Percentiles rank a stretch among this genome's conserved stretches.
Evolutionary conservation across 1,140 invertebrate species (phyloP).

Genomic region (Metaphire vulgaris): DNA sequence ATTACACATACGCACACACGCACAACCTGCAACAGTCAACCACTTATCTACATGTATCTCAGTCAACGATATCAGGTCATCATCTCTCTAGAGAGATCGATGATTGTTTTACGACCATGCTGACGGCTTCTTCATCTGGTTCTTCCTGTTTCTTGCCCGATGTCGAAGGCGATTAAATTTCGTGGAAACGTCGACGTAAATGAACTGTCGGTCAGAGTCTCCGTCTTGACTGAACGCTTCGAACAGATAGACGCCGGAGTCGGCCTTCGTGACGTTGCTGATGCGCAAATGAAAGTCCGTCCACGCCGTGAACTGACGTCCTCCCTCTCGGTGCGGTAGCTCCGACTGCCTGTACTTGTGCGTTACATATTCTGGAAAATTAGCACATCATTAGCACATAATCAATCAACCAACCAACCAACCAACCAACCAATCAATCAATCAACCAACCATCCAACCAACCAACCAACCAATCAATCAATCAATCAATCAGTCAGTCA

Average conservation of each 20-base stretch:
- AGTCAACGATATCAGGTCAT: too few species aligned
- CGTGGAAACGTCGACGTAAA: conserved; percentile 7
- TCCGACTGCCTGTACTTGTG: neutral
- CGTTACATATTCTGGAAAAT: neutral
- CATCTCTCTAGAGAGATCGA: too few species aligned
- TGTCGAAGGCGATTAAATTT: neutral
- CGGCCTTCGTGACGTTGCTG: neutral
- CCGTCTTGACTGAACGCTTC: neutral
- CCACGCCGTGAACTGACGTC: neutral
- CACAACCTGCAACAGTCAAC: too few species aligned
- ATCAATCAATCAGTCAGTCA: too few species aligned
- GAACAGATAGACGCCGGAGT: conserved; percentile 9
- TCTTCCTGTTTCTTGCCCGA: neutral
- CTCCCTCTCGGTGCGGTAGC: neutral
- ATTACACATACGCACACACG: too few species aligned
- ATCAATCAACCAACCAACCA: too few species aligned
- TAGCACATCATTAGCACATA: neutral
- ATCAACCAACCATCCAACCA: too few species aligned
- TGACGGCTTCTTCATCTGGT: neutral
- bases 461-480: too few species aligned
- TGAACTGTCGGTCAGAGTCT: neutral
- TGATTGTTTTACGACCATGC: too few species aligned
- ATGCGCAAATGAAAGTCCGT: conserved; percentile 5
- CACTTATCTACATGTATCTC: too few species aligned
- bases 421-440: too few species aligned